Base-by-base conservation (phyloP, 2,797 vertebrate genomes). In the Carcharodon carcharias region DNA sequence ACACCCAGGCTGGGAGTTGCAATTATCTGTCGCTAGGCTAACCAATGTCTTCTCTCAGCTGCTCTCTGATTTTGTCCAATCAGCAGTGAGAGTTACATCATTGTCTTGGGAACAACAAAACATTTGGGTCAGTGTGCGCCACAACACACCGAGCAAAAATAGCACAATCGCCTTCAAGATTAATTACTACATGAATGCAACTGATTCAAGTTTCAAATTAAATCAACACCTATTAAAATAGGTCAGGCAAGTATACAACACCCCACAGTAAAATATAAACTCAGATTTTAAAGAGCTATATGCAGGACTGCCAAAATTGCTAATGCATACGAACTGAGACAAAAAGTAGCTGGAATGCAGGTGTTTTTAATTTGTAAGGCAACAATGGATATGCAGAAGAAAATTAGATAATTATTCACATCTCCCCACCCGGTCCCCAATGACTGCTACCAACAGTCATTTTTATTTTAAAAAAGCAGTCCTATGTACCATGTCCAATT, bases 341-440 rank as follows among this genome's bases (percentile, higher is more conserved):
- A 65, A 63, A 18, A 92, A 92, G 58, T 92, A 63, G 89, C 16
- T 92, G 93, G 93, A 69, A 95, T 95, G 65, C 26, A 95, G 23
- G 85, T 92, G 50, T 31, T 71, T 95, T 95, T 73, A 95, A 77
- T 71, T 95, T 50, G 65, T 95, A 95, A 95, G 94, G 94, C 94
- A 95, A 95, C 45, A 12, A 71, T 50, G 65, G 45, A 71, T 69
- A 95, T 73, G 94, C 94, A 71, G 50, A 95, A 56, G 50, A 95
- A 69, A 54, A 95, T 26, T 35, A 95, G 67, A 45, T n/a, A 4
- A 67, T 65, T 94, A n/a, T 71, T 71, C 93, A 69, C 40, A 45
- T 18, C 65, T n/a, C 16, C 40, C 5, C n/a, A 7, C 40, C 28
- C 61, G n/a, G 5, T 9, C 12, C 40, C 56, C 1, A 12, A 16